Conservation (phyloP, 2,888 invertebrate genomes). For the Dynastes hyllus region DNA sequence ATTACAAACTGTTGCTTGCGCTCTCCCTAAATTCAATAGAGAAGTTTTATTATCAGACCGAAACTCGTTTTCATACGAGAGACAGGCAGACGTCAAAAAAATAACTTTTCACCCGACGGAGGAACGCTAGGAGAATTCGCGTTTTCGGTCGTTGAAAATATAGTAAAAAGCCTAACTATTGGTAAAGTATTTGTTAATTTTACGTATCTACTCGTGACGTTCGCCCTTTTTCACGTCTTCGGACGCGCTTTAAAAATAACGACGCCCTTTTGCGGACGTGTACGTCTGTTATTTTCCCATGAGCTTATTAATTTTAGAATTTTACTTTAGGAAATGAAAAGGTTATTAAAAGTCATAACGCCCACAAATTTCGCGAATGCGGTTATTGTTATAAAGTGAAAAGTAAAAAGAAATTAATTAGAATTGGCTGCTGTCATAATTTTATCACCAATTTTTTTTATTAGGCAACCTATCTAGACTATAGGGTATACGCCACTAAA, state of each 20-base stretch:
- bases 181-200: no score
- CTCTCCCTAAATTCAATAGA: slow-evolving; percentile 41
- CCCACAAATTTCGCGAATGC: no score
- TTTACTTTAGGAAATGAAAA: background rate
- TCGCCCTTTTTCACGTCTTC: slow-evolving; percentile 8
- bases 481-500: no score
- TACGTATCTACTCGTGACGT: background rate
- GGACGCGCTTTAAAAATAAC: slow-evolving; percentile 5
- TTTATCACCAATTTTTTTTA: no score
- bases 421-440: no score
- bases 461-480: no score
- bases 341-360: background rate
- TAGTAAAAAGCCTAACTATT: background rate
- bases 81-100: slow-evolving; percentile 26
- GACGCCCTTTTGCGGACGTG: background rate
- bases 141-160: background rate
- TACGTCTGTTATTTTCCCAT: background rate
- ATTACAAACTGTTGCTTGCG: slow-evolving; percentile 43
- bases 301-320: background rate
- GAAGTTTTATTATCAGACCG: slow-evolving; percentile 43
- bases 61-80: slow-evolving; percentile 36
- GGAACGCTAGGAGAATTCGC: background rate
- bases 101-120: slow-evolving; percentile 5
- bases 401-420: no score
- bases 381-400: no score